Conservation (phyloP, 2,113 vertebrate genomes). For the Cyrtonyx montezumae region DNA sequence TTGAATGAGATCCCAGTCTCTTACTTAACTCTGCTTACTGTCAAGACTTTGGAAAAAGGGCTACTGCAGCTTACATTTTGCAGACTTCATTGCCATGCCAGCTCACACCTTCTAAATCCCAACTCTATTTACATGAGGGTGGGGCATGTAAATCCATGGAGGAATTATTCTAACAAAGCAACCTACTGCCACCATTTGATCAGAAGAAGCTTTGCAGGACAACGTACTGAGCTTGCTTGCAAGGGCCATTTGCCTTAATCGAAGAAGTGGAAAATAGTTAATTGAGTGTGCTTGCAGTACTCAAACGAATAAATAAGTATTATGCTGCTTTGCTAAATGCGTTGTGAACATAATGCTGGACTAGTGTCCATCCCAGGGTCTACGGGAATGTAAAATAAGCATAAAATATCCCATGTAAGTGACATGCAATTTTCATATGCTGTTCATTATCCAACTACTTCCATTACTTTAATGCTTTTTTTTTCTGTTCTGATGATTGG, state of each 20-base stretch:
- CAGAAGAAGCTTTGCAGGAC: constrained; percentile 35
- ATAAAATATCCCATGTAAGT: background rate
- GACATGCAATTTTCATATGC: background rate
- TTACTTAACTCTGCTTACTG: constrained; percentile 50
- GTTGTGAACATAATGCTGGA: background rate
- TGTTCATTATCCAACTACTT: background rate
- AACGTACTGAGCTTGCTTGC: background rate
- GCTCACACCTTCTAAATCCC: constrained; percentile 59
- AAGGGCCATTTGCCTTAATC: background rate
- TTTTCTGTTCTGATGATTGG: fast-evolving
- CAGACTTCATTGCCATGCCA: constrained; percentile 40
- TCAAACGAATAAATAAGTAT: fast-evolving
- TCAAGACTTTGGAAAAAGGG: constrained; percentile 27
- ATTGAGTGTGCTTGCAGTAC: background rate
- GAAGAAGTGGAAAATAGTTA: background rate
- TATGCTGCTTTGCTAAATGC: background rate
- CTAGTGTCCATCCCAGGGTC: background rate
- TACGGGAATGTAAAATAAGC: background rate
- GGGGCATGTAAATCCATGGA: background rate
- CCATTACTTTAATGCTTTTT: background rate
- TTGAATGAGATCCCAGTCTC: constrained; percentile 45
- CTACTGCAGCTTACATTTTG: background rate
- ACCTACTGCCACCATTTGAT: constrained; percentile 62
- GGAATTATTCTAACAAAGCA: constrained; percentile 17
- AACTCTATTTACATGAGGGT: background rate